These are phyloP conservation scores for Amphimedon queenslandica DNA, from an alignment of 37 sponge, comb jelly and placozoan genomes.

Conservation along the genomic window DNA sequence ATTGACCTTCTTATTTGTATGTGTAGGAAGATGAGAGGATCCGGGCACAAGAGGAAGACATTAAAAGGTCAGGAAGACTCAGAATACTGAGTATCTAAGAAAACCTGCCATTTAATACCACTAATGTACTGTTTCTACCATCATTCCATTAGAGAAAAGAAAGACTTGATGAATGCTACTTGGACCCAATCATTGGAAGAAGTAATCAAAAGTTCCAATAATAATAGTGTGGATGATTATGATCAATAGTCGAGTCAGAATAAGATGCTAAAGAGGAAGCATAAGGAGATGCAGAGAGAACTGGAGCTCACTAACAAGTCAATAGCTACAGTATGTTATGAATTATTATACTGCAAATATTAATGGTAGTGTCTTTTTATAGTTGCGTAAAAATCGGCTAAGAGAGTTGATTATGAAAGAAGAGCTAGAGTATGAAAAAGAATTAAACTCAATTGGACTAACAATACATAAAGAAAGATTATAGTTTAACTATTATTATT, in stretches of 20 bases:
- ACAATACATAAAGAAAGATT: conserved; percentile 51
- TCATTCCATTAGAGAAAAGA: conserved; percentile 22
- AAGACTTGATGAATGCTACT: conserved; percentile 14
- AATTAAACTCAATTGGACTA: conserved; percentile 49
- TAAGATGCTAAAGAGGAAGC: conserved; percentile 18
- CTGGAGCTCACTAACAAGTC: conserved; percentile 45
- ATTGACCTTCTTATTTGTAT: background rate
- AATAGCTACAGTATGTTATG: conserved; percentile 14
- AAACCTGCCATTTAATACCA: background rate
- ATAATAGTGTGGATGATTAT: background rate
- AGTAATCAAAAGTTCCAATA: background rate
- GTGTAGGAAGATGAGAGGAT: conserved; percentile 37
- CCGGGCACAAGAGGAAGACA: conserved; percentile 12
- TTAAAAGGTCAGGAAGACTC: conserved; percentile 11
- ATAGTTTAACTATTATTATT: too few relatives aligned
- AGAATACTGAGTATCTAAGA: background rate
- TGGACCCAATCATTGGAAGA: conserved; percentile 49
- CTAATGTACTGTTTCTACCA: background rate
- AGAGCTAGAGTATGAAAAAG: conserved; percentile 25
- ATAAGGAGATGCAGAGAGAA: conserved; percentile 32
- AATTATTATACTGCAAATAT: background rate
- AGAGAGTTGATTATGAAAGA: conserved; percentile 32
- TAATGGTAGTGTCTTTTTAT: background rate
- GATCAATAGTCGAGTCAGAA: conserved; percentile 33
- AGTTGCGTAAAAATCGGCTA: conserved; percentile 44